These are phyloP conservation scores for Meloe dianella DNA, from an alignment of 2,888 invertebrate genomes.

Conservation along the genomic window DNA sequence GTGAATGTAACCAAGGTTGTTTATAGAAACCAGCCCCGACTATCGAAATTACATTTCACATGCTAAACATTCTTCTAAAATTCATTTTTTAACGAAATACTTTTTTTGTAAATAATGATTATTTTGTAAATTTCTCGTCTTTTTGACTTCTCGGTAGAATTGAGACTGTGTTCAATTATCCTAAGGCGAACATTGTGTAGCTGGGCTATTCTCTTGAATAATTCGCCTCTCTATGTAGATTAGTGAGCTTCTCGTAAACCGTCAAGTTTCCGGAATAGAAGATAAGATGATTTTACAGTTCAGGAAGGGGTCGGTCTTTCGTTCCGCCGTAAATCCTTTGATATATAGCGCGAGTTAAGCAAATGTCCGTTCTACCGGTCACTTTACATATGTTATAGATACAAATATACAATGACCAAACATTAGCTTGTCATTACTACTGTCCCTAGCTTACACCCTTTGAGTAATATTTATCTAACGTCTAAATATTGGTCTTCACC, in stretches of 20 bases:
- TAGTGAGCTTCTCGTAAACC: conserved; percentile 22
- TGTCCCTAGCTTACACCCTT: conserved; percentile 6
- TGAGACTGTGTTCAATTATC: neutral
- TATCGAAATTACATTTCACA: too few relatives aligned
- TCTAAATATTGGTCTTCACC: conserved; percentile 9
- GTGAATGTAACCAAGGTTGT: neutral
- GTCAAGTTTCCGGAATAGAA: conserved; percentile 23
- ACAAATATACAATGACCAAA: conserved; percentile 52
- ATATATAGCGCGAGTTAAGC: conserved; percentile 58
- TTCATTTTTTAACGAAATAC: too few relatives aligned
- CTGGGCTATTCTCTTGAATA: neutral
- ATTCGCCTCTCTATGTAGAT: conserved; percentile 23
- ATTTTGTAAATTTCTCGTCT: too few relatives aligned
- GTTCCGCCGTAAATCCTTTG: conserved; percentile 56
- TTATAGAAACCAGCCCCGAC: too few relatives aligned
- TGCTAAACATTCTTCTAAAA: too few relatives aligned
- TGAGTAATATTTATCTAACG: conserved; percentile 16
- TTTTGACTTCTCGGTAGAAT: too few relatives aligned
- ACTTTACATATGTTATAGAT: conserved; percentile 59
- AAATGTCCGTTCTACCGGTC: conserved; percentile 56
- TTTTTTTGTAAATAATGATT: too few relatives aligned
- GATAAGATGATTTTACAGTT: conserved; percentile 44
- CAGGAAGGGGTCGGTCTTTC: conserved; percentile 38
- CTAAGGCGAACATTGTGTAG: neutral
- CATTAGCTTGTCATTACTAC: conserved; percentile 47